Conservation (phyloP, 2,888 invertebrate genomes). For the Drosophila ustulata region DNA sequence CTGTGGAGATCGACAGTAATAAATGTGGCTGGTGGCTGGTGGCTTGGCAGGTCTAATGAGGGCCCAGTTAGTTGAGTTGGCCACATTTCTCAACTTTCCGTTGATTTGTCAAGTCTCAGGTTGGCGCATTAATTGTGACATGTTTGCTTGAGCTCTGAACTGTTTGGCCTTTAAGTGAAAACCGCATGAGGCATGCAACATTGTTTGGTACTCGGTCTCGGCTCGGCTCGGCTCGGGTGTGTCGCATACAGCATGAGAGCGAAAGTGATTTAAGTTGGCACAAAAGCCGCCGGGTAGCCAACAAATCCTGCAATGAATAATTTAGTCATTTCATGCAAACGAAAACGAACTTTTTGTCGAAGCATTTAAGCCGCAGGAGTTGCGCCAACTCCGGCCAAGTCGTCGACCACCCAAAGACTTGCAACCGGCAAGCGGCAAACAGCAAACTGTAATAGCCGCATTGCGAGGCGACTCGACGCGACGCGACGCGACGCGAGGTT, state of each 20-base stretch:
- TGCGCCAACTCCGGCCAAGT: conserved; percentile 25
- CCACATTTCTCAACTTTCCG: conserved; percentile 41
- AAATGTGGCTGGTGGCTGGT: conserved; percentile 24
- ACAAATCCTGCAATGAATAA: conserved; percentile 80
- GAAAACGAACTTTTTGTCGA: conserved; percentile 64
- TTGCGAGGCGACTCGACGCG: conserved; percentile 17
- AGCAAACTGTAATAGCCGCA: conserved; percentile 6
- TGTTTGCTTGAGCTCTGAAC: conserved; percentile 67
- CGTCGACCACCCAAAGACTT: conserved; percentile 67
- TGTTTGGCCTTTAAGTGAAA: conserved; percentile 8
- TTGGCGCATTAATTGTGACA: conserved; percentile 67
- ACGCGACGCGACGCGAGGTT: conserved; percentile 42
- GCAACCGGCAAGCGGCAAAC: conserved; percentile 6
- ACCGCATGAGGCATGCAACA: conserved; percentile 8
- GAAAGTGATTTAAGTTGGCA: conserved; percentile 67
- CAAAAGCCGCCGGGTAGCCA: conserved; percentile 34
- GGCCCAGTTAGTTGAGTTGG: conserved; percentile 19
- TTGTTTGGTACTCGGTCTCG: neutral
- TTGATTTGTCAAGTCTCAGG: conserved; percentile 62
- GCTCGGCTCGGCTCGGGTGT: neutral
- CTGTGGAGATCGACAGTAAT: conserved; percentile 9
- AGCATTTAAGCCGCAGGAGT: conserved; percentile 78
- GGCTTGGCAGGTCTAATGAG: conserved; percentile 49
- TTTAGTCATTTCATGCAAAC: conserved; percentile 73
- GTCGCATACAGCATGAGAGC: conserved; percentile 47